These are phyloP conservation scores for Drosophila simulans DNA, from an alignment of 1,140 invertebrate genomes.

Conservation along the genomic window DNA sequence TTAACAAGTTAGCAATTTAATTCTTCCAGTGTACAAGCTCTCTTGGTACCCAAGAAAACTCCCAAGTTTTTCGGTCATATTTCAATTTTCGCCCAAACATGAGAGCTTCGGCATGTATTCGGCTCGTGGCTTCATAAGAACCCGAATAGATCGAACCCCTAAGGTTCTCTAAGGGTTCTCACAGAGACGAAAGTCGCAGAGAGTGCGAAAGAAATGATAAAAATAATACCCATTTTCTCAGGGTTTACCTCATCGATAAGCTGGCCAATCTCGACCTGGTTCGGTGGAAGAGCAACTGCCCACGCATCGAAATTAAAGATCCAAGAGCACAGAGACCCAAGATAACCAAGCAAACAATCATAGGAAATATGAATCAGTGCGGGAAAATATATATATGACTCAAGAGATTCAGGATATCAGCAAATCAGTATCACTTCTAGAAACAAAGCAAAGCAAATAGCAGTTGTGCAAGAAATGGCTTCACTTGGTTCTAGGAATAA, in stretches of 20 bases:
- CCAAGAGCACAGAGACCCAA: neutral
- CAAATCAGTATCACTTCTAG: neutral
- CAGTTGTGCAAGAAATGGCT: neutral
- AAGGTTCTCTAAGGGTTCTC: slow-evolving; percentile 12
- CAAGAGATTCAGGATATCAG: slow-evolving; percentile 8
- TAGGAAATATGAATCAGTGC: slow-evolving; percentile 14
- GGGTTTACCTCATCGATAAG: neutral
- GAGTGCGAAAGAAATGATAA: too few relatives aligned
- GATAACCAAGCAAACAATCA: neutral
- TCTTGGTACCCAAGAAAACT: slow-evolving; percentile 1
- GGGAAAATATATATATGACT: slow-evolving; percentile 11
- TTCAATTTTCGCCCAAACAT: neutral
- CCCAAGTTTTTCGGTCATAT: neutral
- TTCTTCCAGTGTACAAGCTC: slow-evolving; percentile 2
- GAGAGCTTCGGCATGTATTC: slow-evolving; percentile 7
- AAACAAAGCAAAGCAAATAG: neutral
- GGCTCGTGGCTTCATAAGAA: slow-evolving; percentile 3
- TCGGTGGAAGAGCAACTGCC: slow-evolving; percentile 14
- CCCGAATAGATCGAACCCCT: slow-evolving; percentile 6
- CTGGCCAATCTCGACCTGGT: neutral
- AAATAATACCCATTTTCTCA: neutral
- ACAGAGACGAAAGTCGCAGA: too few relatives aligned
- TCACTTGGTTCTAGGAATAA: neutral
- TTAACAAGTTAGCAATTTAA: neutral
- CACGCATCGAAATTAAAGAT: slow-evolving; percentile 12